Percentiles rank a stretch among this genome's conserved stretches.
These are phyloP conservation scores for Eremophila alpestris DNA, from an alignment of 2,797 vertebrate genomes.

Conservation along the genomic window DNA sequence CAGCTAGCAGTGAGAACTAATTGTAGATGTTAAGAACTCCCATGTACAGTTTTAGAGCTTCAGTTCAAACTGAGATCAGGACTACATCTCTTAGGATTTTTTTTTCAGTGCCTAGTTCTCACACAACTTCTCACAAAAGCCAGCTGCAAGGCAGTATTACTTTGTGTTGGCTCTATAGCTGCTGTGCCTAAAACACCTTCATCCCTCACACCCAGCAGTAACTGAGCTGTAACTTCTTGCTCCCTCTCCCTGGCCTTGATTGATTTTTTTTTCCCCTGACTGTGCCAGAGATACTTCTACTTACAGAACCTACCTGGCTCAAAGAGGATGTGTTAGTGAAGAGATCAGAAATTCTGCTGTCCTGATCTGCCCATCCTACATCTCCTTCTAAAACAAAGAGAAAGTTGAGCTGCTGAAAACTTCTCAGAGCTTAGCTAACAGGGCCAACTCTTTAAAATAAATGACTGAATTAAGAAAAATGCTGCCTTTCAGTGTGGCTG, in stretches of 20 bases:
- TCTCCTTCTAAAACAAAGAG: background rate
- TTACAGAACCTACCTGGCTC: background rate
- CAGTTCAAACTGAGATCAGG: background rate
- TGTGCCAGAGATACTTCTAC: background rate
- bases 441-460: background rate
- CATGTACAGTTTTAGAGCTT: background rate
- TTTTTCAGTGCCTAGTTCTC: background rate
- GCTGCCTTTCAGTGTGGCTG: background rate
- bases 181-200: background rate
- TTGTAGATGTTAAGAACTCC: background rate
- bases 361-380: background rate
- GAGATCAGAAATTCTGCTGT: background rate
- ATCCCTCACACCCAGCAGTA: background rate
- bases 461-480: background rate
- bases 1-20: background rate
- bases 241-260: background rate
- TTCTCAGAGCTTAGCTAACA: background rate
- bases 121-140: background rate
- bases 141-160: background rate
- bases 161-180: background rate
- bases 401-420: background rate
- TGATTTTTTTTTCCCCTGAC: background rate
- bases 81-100: background rate
- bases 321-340: background rate
- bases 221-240: background rate